Evolutionary conservation across 92 coral and sea anemone genomes (phyloP).

Genomic region (Palythoa grandiflora): DNA sequence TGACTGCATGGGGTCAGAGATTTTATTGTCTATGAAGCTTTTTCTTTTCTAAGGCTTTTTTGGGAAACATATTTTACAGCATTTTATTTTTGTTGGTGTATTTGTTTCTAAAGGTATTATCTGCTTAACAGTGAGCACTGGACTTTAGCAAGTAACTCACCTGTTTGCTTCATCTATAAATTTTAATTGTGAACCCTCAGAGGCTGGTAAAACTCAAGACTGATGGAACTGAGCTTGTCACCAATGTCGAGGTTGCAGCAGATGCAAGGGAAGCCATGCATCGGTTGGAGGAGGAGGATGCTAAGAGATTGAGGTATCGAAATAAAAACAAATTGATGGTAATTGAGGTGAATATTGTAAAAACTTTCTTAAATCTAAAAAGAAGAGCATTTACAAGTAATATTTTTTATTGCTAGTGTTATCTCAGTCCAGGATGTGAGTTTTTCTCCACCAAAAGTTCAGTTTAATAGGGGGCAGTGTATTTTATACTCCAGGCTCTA

Average conservation of each 20-base stretch:
- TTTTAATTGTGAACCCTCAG: conserved; percentile 49
- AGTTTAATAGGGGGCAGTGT: too few relatives aligned
- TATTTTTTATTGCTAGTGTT: too few relatives aligned
- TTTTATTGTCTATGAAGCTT: too few relatives aligned
- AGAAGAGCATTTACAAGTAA: too few relatives aligned
- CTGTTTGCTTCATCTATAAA: background rate
- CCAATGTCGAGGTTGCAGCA: conserved; percentile 97
- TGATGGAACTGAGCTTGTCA: conserved; percentile 97
- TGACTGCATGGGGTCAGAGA: too few relatives aligned
- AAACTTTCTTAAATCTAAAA: background rate
- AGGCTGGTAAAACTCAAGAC: conserved; percentile 93
- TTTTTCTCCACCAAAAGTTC: background rate
- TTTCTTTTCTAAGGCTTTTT: too few relatives aligned
- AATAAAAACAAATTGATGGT: background rate
- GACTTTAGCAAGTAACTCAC: background rate
- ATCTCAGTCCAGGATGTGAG: background rate
- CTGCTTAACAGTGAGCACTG: background rate
- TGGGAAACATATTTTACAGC: too few relatives aligned
- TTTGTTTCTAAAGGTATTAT: too few relatives aligned
- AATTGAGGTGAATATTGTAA: background rate
- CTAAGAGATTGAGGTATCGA: conserved; percentile 85
- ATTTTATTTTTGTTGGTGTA: too few relatives aligned
- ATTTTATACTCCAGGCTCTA: too few relatives aligned
- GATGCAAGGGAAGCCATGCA: conserved; percentile 95
- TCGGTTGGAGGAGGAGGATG: conserved; percentile 93